Conservation (phyloP, 2,888 invertebrate species). For the Bimastos eiseni region DNA sequence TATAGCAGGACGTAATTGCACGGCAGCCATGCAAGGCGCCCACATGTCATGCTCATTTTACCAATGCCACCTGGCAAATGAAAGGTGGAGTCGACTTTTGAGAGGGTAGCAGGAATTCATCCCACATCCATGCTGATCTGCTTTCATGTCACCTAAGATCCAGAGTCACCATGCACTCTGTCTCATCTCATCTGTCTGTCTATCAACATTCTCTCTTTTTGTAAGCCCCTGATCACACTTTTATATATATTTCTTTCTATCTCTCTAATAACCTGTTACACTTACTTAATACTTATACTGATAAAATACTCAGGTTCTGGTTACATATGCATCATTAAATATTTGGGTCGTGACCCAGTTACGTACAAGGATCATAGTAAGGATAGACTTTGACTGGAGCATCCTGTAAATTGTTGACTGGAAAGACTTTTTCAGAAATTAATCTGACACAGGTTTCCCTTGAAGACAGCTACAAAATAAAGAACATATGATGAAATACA, state of each 20-base stretch:
- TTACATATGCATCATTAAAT: not conserved
- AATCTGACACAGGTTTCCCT: slow-evolving; percentile 9
- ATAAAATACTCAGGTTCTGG: not conserved
- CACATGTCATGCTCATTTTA: too few species aligned
- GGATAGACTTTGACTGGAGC: slow-evolving; percentile 22
- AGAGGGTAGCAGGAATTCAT: too few species aligned
- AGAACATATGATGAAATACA: not conserved
- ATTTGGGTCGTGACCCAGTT: not conserved
- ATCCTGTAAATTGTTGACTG: slow-evolving; percentile 24
- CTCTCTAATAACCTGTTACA: not conserved
- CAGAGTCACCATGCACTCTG: not conserved
- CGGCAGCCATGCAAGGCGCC: too few species aligned
- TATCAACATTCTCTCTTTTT: not conserved
- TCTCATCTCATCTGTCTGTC: not conserved
- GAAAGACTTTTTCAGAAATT: slow-evolving; percentile 3
- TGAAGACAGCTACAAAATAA: not conserved
- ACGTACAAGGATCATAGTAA: slow-evolving; percentile 25
- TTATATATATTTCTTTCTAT: not conserved
- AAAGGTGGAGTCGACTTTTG: too few species aligned
- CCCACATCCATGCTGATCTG: too few species aligned
- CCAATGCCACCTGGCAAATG: too few species aligned
- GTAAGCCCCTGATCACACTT: not conserved
- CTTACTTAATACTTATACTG: not conserved
- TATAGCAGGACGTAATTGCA: too few species aligned
- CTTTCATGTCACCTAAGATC: too few species aligned